Evolutionary conservation across 2,797 vertebrate species (phyloP).

Genomic region (Macrochelys suwanniensis): DNA sequence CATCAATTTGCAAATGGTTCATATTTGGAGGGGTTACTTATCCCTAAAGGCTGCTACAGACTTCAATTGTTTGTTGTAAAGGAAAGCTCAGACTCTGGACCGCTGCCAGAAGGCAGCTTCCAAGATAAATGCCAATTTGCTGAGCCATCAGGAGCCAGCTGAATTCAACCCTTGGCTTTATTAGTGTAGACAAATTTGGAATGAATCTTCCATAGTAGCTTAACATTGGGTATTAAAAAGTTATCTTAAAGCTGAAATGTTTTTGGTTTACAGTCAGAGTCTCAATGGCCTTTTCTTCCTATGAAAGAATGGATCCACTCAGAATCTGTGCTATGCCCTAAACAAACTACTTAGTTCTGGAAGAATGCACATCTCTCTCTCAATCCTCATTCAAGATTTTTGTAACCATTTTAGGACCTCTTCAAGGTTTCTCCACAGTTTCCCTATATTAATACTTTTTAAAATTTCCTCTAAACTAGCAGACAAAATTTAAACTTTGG

Average conservation of each 20-base stretch:
- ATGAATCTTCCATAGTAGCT: not conserved
- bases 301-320: conserved; percentile 27
- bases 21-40: not conserved
- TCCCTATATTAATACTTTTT: not conserved
- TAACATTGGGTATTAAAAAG: not conserved
- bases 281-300: conserved; percentile 17
- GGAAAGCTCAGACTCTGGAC: not conserved
- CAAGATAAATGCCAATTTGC: not conserved
- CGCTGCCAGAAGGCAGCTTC: not conserved
- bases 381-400: not conserved
- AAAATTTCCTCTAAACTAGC: not conserved
- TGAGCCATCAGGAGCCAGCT: not conserved
- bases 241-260: not conserved
- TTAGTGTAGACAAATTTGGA: not conserved
- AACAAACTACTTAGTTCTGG: not conserved
- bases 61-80: not conserved
- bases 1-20: not conserved
- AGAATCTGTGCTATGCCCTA: not conserved
- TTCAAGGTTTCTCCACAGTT: not conserved
- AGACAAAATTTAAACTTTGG: not conserved
- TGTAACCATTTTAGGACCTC: not conserved
- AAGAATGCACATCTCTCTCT: not conserved
- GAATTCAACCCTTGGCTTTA: not conserved
- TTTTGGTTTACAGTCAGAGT: not conserved
- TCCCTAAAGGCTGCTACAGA: not conserved